These are phyloP conservation scores for Cercopithecus mitis DNA, from an alignment of 2,797 vertebrate species.

Conservation along the genomic window DNA sequence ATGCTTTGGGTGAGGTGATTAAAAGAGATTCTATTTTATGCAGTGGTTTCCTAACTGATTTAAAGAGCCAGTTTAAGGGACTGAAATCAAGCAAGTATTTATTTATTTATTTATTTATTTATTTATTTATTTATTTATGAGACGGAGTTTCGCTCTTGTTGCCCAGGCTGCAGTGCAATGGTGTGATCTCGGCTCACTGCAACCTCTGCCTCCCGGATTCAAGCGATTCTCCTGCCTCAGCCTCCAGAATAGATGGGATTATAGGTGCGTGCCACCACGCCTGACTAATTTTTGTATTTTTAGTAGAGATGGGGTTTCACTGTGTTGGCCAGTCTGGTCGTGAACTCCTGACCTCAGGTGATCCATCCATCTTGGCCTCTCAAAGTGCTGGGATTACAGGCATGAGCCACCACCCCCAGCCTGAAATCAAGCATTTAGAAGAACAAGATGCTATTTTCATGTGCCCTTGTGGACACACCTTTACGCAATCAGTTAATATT, in stretches of 20 bases:
- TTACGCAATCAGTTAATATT: conserved; percentile 46
- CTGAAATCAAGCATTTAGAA: conserved; percentile 50
- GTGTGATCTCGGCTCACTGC: too few relatives aligned
- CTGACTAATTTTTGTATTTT: not conserved
- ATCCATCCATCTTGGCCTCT: not conserved
- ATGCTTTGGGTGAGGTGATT: conserved; percentile 6
- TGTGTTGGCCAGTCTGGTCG: not conserved
- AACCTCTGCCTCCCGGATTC: too few relatives aligned
- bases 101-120: not conserved
- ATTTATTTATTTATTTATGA: too few relatives aligned
- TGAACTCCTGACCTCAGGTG: not conserved
- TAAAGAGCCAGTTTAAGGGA: conserved; percentile 37
- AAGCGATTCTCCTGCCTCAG: too few relatives aligned
- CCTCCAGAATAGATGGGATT: not conserved
- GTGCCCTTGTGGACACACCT: not conserved
- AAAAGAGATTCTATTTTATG: conserved; percentile 58
- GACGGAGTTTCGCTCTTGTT: too few relatives aligned
- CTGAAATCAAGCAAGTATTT: conserved; percentile 38
- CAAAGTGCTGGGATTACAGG: not conserved
- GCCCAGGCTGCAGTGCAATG: too few relatives aligned
- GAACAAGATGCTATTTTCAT: conserved; percentile 50
- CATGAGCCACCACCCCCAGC: not conserved
- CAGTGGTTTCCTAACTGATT: conserved; percentile 43
- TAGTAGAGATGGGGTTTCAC: not conserved
- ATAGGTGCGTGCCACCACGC: not conserved